Evolutionary conservation across 2,888 invertebrate genomes (phyloP), one percentile per base, ranked within the genome.

Genomic region (Melangyna quadrimaculata): DNA sequence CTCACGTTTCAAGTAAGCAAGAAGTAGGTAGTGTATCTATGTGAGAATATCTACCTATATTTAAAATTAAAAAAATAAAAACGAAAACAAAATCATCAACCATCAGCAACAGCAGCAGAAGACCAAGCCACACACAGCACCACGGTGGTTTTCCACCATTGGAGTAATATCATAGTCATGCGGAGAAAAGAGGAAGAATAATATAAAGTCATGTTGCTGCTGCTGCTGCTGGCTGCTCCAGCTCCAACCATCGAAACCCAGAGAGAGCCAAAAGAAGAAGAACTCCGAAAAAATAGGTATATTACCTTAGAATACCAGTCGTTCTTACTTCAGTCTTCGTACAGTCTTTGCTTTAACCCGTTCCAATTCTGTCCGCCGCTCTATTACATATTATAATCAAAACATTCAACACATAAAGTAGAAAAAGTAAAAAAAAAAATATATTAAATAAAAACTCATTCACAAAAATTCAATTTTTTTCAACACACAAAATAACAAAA

Each of bases 301-400:
- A 92, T 92, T 92, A 92, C 92, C 92, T 92, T 90, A 90, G 92
- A 91, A 92, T 91, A 89, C 89, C 91, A 91, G 90, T 90, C 90
- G 91, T 92, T 92, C 91, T 92, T 91, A 92, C 91, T 92, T 92
- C 92, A 92, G 92, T 92, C 92, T 92, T 92, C 92, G 92, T 92
- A 92, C 92, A 92, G 92, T 92, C 92, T 92, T 92, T 92, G 92
- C 92, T 92, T 92, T 92, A 92, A 92, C 92, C 92, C 92, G 92
- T 92, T 92, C 92, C 92, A 92, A 92, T 90, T 92, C 92, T 92
- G 91, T 92, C 92, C 92, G 92, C 92, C 91, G 92, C 89, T 90
- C 88, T 88, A 88, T 87, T 88, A 88, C 89, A 90, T 88, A 90
- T 89, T 90, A 83, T 87, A 86, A 88, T 83, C 84, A 88, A 65